Percentiles rank a stretch among this genome's conserved stretches.
Evolutionary conservation across 1,140 invertebrate genomes (phyloP).

Genomic region (Anastrepha obliqua): DNA sequence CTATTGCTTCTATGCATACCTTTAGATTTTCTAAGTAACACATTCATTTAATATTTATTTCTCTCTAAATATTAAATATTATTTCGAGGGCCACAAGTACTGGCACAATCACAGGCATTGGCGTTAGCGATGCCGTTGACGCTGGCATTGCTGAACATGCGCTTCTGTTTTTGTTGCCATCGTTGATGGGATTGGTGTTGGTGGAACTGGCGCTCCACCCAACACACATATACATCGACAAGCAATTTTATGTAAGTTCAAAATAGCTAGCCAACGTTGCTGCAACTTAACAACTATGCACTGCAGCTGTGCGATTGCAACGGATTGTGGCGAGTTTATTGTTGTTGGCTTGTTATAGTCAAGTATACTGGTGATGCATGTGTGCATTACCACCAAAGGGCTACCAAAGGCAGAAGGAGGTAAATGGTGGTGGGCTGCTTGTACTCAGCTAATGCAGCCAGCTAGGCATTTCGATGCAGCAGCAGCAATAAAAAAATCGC

Average conservation of each 20-base stretch:
- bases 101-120: constrained; percentile 10
- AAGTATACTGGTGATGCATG: not conserved
- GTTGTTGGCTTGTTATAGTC: not conserved
- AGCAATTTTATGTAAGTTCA: not conserved
- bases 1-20: constrained; percentile 65
- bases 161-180: constrained; percentile 29
- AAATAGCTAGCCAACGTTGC: not conserved
- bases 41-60: constrained; percentile 74
- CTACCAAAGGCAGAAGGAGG: not conserved
- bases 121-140: not conserved
- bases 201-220: not conserved
- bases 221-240: not conserved
- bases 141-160: not conserved
- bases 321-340: not conserved
- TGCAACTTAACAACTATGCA: constrained; percentile 17
- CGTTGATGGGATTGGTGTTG: not conserved
- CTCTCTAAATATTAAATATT: constrained; percentile 75
- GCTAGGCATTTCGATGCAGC: not conserved
- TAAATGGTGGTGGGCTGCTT: not conserved
- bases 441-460: constrained; percentile 8
- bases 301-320: not conserved
- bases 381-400: not conserved
- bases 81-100: constrained; percentile 68
- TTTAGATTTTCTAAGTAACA: constrained; percentile 71
- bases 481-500: not conserved